Evolutionary conservation across 2,888 invertebrate genomes (phyloP), one percentile per base, ranked within the genome.

Genomic region (Autographa pulchrina): DNA sequence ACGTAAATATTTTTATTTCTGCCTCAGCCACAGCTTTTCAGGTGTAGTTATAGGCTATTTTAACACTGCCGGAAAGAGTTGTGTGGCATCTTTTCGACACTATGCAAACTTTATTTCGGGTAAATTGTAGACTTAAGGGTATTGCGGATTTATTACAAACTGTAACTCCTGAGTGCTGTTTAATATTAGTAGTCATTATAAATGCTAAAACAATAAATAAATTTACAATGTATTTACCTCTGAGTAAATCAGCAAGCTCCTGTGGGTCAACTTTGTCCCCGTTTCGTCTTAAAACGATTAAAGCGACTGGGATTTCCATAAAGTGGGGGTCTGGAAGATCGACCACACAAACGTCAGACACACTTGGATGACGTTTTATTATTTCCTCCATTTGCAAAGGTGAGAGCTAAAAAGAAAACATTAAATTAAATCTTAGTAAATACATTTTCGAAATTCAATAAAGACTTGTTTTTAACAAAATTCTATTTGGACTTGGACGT

Each of bases 371-470:
- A 8, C 69, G 65, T 69, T 86, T 90, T 60, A 91, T 84, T 9
- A 90, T 83, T 18, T 86, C 87, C 79, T 91, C 91, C 68, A 91
- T 79, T 80, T 85, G 78, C 32, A 90, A 72, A 0, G 91, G 91
- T 0, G 91, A 88, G 43, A 91, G 82, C 91, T 91, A 56, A 4
- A 38, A 66, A 54, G 11, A 60, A 72, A 70, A 71, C 11, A 41
- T 13, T 13, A 41, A 8, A 41, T 9, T 41, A n/a, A n/a, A n/a
- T n/a, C n/a, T n/a, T n/a, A n/a, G n/a, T n/a, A n/a, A n/a, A n/a
- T n/a, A n/a, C n/a, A n/a, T n/a, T n/a, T n/a, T n/a, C n/a, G n/a
- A n/a, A n/a, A n/a, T n/a, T n/a, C n/a, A n/a, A n/a, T n/a, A n/a
- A n/a, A n/a, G n/a, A n/a, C n/a, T n/a, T n/a, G n/a, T n/a, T n/a